Evolutionary conservation across 2,888 invertebrate genomes (phyloP), one percentile per base, ranked within the genome.

Genomic region (Pollenia angustigena): DNA sequence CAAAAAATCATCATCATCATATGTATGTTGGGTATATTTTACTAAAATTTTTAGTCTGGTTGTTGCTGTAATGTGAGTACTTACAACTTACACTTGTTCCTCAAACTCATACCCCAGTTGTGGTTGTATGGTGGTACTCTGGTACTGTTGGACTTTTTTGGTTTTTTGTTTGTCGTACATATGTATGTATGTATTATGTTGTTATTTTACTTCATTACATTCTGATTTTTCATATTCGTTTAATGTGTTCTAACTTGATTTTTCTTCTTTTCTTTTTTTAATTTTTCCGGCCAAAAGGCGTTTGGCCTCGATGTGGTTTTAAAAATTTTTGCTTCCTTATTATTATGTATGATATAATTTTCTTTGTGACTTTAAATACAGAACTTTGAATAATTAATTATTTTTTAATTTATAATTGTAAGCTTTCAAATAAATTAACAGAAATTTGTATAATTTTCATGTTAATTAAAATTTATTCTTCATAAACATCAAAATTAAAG

Each of bases 241-340:
- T 50, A 48, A 4, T 40, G 60, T 78, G 46, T 52, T 75, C n/a
- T 60, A 44, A 75, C 66, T 75, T 81, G 74, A 81, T 66, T 72
- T 75, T 18, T 4, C 6, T 62, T 4, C 6, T 62, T 60, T 79
- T n/a, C 14, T 7, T 9, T 68, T 50, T 68, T 68, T 18, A 32
- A 32, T n/a, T 18, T 10, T 11, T 80, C 18, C 10, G 66, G 50
- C 50, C 64, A 66, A 71, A 71, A 76, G 44, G 56, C 64, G 66
- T 81, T 76, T 72, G 81, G 85, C 81, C 76, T 58, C 56, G 56
- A 8, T 75, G 40, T 44, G 74, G 66, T 76, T 72, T 80, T 54
- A 16, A 50, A 0, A 42, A 16, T 16, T n/a, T 82, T 83, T 60
- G 83, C 66, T 84, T 84, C 83, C 83, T 84, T 79, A 84, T 79